A percentile compares a stretch with the other conserved stretches of the same genome.
phyloP scores from a whole-genome alignment of 2,888 invertebrate species.

The Cacoxenus indagator region DNA sequence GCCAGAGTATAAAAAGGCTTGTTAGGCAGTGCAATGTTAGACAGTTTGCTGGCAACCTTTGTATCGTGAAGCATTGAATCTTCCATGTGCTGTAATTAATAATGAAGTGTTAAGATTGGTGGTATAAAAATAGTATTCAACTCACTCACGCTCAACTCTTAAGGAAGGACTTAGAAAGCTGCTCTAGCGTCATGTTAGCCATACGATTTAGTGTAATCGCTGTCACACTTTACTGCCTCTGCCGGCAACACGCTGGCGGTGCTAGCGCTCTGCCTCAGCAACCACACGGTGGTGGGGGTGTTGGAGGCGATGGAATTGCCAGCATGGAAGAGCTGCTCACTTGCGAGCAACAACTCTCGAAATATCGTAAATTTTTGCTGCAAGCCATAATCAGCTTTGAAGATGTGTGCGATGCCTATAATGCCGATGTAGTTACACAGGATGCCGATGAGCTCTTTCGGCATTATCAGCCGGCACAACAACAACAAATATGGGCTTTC shows the following conservation, averaged over 20 bases:
- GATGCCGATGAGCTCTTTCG: conserved; percentile 45
- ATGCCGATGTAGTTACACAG: conserved; percentile 34
- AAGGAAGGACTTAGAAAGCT: neutral
- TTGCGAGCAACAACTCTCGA: conserved; percentile 65
- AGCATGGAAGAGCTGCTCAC: conserved; percentile 48
- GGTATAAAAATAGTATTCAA: neutral
- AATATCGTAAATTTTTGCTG: conserved; percentile 65
- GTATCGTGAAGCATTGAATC: neutral
- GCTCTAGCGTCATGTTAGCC: neutral
- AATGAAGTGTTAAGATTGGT: neutral
- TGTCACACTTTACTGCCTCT: neutral
- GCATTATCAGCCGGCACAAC: conserved; percentile 61
- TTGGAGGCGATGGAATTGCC: neutral
- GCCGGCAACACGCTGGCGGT: neutral
- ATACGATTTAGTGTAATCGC: neutral
- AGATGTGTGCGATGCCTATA: conserved; percentile 67
- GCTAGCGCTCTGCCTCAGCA: neutral
- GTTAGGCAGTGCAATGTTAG: neutral
- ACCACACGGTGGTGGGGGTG: neutral
- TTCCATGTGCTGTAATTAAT: neutral
- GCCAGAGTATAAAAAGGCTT: conserved; percentile 3
- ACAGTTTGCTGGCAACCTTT: conserved; percentile 5
- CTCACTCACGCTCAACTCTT: no score
- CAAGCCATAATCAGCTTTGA: conserved; percentile 67
- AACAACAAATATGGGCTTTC: conserved; percentile 66